phyloP scores from a whole-genome alignment of 2,888 invertebrate species.

The Eupithecia exiguata region DNA sequence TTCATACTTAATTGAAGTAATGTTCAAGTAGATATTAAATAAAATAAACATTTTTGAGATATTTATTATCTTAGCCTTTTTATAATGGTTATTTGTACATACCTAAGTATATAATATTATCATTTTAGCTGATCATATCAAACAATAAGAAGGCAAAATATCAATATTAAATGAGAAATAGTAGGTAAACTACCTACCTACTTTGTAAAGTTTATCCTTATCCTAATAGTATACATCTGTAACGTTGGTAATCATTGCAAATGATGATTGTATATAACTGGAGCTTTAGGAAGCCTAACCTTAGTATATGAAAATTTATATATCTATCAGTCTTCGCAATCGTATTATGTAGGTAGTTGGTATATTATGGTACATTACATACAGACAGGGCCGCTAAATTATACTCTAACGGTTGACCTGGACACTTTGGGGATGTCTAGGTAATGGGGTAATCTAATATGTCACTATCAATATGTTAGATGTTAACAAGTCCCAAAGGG shows the following conservation, averaged over 20 bases:
- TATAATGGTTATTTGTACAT: conserved; percentile 44
- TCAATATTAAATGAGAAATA: conserved; percentile 34
- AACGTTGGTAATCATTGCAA: conserved; percentile 37
- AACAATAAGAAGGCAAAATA: conserved; percentile 41
- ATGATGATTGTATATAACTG: conserved; percentile 32
- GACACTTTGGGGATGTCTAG: not conserved
- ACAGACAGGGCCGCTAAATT: not conserved
- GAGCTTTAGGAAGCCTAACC: conserved; percentile 15
- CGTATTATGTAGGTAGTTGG: not conserved
- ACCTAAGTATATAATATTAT: conserved; percentile 33
- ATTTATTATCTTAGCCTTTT: conserved; percentile 41
- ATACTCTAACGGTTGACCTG: not conserved
- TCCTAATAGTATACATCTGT: conserved; percentile 13
- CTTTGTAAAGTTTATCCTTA: conserved; percentile 35
- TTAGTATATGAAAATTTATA: not conserved
- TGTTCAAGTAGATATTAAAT: conserved; percentile 34
- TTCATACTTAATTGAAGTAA: conserved; percentile 39
- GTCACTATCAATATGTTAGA: not conserved
- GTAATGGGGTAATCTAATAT: not conserved
- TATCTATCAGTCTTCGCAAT: not conserved
- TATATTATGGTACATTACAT: not conserved
- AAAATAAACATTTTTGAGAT: conserved; percentile 42
- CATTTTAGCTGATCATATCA: conserved; percentile 47
- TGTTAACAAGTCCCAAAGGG: not conserved
- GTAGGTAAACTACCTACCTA: conserved; percentile 22